These are phyloP conservation scores for Carabus problematicus DNA, from an alignment of 2,888 invertebrate genomes.

Conservation along the genomic window DNA sequence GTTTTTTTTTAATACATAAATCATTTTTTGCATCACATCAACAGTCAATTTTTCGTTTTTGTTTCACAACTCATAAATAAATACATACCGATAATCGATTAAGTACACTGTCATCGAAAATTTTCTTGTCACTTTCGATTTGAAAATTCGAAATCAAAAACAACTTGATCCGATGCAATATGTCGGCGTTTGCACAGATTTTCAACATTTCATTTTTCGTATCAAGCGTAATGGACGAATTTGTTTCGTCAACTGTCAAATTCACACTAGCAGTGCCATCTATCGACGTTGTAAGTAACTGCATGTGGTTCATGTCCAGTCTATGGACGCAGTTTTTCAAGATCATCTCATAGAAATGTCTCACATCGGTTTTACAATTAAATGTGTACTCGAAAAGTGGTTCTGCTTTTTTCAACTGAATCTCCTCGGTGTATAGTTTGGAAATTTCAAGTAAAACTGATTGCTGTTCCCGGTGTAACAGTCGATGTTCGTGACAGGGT, in stretches of 20 bases:
- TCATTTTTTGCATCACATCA: too few species aligned
- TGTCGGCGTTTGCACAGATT: slow-evolving; percentile 46
- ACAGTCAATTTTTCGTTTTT: too few species aligned
- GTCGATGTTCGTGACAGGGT: slow-evolving; percentile 39
- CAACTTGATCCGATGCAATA: slow-evolving; percentile 49
- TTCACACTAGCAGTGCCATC: slow-evolving; percentile 47
- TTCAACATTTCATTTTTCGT: slow-evolving; percentile 46
- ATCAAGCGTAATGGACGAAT: slow-evolving; percentile 48
- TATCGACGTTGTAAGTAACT: slow-evolving; percentile 49
- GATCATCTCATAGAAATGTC: slow-evolving; percentile 49
- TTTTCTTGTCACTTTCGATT: not conserved
- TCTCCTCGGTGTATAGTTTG: slow-evolving; percentile 45
- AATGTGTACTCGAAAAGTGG: slow-evolving; percentile 48
- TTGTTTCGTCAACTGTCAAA: slow-evolving; percentile 46
- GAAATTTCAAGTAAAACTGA: slow-evolving; percentile 44
- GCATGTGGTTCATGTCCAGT: slow-evolving; percentile 47
- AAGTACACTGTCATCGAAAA: slow-evolving; percentile 16
- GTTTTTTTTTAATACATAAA: too few species aligned
- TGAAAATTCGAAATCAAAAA: slow-evolving; percentile 46
- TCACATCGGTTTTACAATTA: slow-evolving; percentile 46
- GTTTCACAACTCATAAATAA: too few species aligned
- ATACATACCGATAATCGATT: slow-evolving; percentile 19
- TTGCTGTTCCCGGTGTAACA: slow-evolving; percentile 28
- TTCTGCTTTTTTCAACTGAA: slow-evolving; percentile 30
- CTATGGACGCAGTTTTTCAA: slow-evolving; percentile 53